These are phyloP conservation scores for Saccopteryx leptura DNA, from an alignment of 2,113 vertebrate genomes.

Conservation along the genomic window DNA sequence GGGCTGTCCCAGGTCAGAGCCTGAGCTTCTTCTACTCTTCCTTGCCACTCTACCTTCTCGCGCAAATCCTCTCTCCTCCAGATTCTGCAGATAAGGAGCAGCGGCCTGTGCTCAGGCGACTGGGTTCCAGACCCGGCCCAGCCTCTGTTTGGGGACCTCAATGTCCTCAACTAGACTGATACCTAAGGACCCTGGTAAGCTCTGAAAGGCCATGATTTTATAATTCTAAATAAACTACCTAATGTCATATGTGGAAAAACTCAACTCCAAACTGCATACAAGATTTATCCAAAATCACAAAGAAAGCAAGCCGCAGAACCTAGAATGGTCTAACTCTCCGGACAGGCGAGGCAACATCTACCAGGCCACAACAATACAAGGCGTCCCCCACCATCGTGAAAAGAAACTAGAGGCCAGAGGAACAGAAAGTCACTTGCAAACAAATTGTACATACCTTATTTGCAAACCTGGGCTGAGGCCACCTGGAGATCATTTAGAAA, in stretches of 20 bases:
- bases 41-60: background rate
- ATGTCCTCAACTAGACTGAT: background rate
- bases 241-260: background rate
- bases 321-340: background rate
- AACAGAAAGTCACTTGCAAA: background rate
- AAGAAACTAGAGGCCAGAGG: background rate
- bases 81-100: background rate
- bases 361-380: background rate
- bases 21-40: accelerated
- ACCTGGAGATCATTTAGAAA: conserved; percentile 26
- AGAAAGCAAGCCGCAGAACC: background rate
- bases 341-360: background rate
- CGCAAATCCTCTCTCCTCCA: background rate
- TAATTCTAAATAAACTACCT: background rate
- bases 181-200: background rate
- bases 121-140: no score
- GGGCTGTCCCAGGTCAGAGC: background rate
- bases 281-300: background rate
- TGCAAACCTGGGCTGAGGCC: background rate
- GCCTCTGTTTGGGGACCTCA: background rate
- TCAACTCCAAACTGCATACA: background rate
- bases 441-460: background rate
- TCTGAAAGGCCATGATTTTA: background rate
- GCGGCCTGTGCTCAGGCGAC: no score
- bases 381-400: background rate